Percentiles rank a stretch among this genome's conserved stretches.
These are phyloP conservation scores for Poeciliopsis presidionis DNA, from an alignment of 2,797 vertebrate genomes.

Conservation along the genomic window DNA sequence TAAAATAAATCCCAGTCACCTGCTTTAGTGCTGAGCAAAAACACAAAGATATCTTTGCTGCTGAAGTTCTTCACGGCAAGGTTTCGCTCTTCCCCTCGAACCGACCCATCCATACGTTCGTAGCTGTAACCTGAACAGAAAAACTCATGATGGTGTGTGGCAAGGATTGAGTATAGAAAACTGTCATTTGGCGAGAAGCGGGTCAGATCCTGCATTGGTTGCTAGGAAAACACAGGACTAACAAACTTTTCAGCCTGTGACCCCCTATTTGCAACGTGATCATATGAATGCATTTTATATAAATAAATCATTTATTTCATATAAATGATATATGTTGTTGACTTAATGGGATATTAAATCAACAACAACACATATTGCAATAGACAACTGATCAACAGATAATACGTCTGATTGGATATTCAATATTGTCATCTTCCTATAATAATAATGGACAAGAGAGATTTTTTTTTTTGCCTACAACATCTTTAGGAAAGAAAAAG, in stretches of 20 bases:
- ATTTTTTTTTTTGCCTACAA: too few species aligned
- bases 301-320: too few species aligned
- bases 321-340: too few species aligned
- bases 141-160: neutral
- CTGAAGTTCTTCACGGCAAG: constrained; percentile 93
- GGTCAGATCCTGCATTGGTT: neutral
- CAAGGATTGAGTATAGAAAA: neutral
- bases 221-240: neutral
- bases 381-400: too few species aligned
- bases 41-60: constrained; percentile 87
- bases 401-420: too few species aligned
- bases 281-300: too few species aligned
- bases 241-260: neutral
- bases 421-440: too few species aligned
- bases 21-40: constrained; percentile 93
- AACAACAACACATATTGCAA: too few species aligned
- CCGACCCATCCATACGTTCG: constrained; percentile 92
- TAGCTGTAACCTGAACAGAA: constrained; percentile 88
- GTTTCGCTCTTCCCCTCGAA: constrained; percentile 91
- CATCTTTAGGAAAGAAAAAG: too few species aligned
- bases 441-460: too few species aligned
- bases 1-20: constrained; percentile 73
- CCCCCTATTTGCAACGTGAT: too few species aligned
- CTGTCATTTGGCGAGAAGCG: neutral
- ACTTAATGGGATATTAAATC: too few species aligned